Conservation (phyloP, 1,140 invertebrate genomes). For the Drosophila watanabei region DNA sequence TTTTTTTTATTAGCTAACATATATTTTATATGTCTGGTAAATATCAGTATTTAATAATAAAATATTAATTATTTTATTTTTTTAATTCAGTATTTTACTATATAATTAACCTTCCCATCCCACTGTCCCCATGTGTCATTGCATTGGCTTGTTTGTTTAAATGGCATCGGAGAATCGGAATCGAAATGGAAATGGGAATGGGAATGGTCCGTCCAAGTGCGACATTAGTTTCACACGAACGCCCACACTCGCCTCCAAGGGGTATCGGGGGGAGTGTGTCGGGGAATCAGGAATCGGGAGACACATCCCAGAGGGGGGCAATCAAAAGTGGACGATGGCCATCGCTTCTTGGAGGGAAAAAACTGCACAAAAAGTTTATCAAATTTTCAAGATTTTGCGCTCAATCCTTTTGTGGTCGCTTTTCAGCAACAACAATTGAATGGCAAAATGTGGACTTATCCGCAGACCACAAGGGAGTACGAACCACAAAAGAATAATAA, state of each 20-base stretch:
- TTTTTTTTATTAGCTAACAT: too few relatives aligned
- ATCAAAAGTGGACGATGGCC: constrained; percentile 62
- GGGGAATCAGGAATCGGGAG: neutral
- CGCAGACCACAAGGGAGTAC: neutral
- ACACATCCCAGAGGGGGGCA: constrained; percentile 26
- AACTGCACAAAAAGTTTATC: constrained; percentile 63
- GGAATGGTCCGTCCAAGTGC: constrained; percentile 37
- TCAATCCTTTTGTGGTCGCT: constrained; percentile 48
- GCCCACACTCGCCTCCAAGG: constrained; percentile 57
- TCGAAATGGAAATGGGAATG: constrained; percentile 9
- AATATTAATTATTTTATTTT: too few relatives aligned
- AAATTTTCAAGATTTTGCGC: constrained; percentile 68
- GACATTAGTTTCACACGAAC: constrained; percentile 80
- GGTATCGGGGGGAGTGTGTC: neutral
- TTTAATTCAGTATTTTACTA: too few relatives aligned
- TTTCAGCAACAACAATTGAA: constrained; percentile 19
- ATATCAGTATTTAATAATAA: too few relatives aligned
- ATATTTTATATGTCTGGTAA: too few relatives aligned
- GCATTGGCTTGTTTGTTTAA: constrained; percentile 71
- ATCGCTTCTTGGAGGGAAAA: constrained; percentile 36
- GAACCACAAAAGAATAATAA: constrained; percentile 36
- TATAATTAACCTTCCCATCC: neutral
- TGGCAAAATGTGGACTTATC: constrained; percentile 10
- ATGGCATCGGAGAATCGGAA: constrained; percentile 31
- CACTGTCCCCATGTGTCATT: constrained; percentile 62